Evolutionary conservation across 2,888 invertebrate species (phyloP), one percentile per base, ranked within the genome.

Genomic region (Caenorhabditis sp.): DNA sequence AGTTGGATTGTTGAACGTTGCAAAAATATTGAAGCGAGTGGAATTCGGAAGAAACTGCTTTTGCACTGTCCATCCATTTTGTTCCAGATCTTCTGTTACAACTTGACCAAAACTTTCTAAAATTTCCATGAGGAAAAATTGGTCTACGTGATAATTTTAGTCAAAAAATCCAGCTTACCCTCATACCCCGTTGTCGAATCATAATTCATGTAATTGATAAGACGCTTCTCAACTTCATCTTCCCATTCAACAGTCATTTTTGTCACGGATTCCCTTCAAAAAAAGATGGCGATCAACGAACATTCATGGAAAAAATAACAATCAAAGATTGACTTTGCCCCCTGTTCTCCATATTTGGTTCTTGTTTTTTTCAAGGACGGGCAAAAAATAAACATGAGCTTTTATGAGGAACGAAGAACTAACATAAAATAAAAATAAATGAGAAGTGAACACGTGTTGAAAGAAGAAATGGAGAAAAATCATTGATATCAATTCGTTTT

Each of bases 141-240:
- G n/a, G n/a, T n/a, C n/a, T n/a, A n/a, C n/a, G n/a, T n/a, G n/a
- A n/a, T n/a, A n/a, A n/a, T n/a, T n/a, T n/a, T n/a, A n/a, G n/a
- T n/a, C n/a, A n/a, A n/a, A n/a, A n/a, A n/a, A n/a, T n/a, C n/a
- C 21, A 62, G 49, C 61, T 50, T 24, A 83, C 84, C 83, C 76
- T 84, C 84, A 31, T 76, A 64, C 43, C 78, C 79, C n/a, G 83
- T 84, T 19, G 76, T 80, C 1, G 82, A 81, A 8, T 77, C 73
- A 50, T 78, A 76, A 21, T 75, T 71, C 84, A 85, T 84, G 55
- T 82, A 77, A 19, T 81, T 72, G 36, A 84, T 26, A n/a, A 84
- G 79, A 61, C 86, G 61, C 21, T 77, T 75, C 54, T 77, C 79
- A 37, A 82, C 68, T 21, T 76, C 75, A 27, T 43, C 62, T 60